A percentile compares a stretch with the other conserved stretches of the same genome.
Evolutionary conservation across 2,113 vertebrate genomes (phyloP).

Genomic region (Nyctereutes procyonoides): DNA sequence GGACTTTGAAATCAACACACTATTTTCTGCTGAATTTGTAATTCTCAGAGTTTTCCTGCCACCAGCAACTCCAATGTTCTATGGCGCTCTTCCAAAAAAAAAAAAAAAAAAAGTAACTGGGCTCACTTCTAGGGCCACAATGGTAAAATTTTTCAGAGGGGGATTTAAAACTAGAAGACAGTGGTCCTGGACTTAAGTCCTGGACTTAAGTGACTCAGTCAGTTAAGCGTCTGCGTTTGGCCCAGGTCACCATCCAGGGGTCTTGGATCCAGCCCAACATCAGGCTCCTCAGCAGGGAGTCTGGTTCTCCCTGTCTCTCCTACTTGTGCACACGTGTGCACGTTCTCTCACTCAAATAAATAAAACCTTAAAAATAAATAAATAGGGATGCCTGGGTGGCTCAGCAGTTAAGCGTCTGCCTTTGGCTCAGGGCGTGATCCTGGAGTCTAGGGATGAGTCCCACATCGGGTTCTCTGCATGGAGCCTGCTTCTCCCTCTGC

Average conservation of each 20-base stretch:
- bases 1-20: slow-evolving; percentile 50
- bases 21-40: slow-evolving; percentile 67
- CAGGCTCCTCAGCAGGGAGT: not conserved
- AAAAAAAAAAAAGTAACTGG: not conserved
- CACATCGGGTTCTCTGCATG: no score
- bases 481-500: no score
- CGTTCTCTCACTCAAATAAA: not conserved
- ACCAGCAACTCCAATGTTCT: slow-evolving; percentile 54
- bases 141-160: slow-evolving; percentile 21
- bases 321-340: no score
- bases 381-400: not conserved
- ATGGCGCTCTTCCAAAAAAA: slow-evolving; percentile 25
- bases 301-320: not conserved
- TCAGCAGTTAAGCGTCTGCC: no score
- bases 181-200: not conserved
- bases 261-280: not conserved
- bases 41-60: slow-evolving; percentile 62
- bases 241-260: not conserved
- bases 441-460: no score
- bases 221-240: not conserved
- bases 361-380: not conserved
- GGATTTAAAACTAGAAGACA: slow-evolving; percentile 42
- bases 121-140: slow-evolving; percentile 9
- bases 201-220: not conserved
- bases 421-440: no score